Conservation (phyloP, 30 jellyfish, hydroid and myxozoan species). For the Aurelia aurita region DNA sequence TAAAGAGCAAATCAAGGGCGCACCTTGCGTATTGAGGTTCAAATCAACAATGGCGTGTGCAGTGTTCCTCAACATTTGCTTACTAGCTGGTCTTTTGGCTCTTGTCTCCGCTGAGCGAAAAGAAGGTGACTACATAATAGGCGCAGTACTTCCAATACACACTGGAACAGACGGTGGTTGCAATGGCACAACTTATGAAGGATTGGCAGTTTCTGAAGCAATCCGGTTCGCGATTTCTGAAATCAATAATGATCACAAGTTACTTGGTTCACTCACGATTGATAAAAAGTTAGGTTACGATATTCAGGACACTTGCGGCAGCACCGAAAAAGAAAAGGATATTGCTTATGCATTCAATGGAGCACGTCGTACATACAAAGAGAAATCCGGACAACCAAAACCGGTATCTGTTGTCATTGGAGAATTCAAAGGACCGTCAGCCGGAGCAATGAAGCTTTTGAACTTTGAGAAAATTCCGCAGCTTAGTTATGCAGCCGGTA, state of each 20-base stretch:
- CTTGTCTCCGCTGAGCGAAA: neutral
- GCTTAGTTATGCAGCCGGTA: slow-evolving; percentile 76
- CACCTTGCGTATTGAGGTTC: no score
- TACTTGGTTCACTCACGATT: slow-evolving; percentile 48
- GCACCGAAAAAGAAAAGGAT: slow-evolving; percentile 62
- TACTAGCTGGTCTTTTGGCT: neutral
- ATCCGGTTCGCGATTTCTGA: slow-evolving; percentile 67
- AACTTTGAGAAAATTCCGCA: slow-evolving; percentile 79
- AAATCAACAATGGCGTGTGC: no score
- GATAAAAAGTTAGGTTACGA: slow-evolving; percentile 78
- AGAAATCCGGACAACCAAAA: slow-evolving; percentile 13
- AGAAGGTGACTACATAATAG: slow-evolving; percentile 73
- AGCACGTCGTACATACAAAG: slow-evolving; percentile 53
- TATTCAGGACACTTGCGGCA: slow-evolving; percentile 84
- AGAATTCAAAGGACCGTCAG: slow-evolving; percentile 40
- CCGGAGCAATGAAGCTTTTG: slow-evolving; percentile 58
- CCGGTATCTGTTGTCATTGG: slow-evolving; percentile 89
- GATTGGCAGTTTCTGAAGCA: slow-evolving; percentile 78
- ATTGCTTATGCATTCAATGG: slow-evolving; percentile 73
- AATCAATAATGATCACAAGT: slow-evolving; percentile 63
- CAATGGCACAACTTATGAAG: slow-evolving; percentile 51
- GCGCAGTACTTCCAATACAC: slow-evolving; percentile 73
- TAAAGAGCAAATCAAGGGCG: no score
- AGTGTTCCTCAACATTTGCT: neutral
- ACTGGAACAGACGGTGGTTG: slow-evolving; percentile 33